phyloP scores from a whole-genome alignment of 2,888 invertebrate species.

The Agrochola lota region DNA sequence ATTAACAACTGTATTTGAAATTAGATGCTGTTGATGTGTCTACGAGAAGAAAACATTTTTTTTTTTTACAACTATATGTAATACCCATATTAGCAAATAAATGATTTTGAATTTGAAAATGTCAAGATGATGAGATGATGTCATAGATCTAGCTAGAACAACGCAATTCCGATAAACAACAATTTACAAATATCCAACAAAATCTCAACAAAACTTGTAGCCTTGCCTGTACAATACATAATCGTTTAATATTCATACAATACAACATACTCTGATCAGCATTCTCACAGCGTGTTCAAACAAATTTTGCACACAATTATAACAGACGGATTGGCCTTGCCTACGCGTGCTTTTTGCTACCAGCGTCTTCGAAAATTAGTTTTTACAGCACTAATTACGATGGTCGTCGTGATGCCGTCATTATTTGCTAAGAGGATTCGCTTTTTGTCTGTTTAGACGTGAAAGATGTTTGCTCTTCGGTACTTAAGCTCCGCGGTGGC shows the following conservation, averaged over 20 bases:
- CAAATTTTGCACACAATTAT: slow-evolving; percentile 54
- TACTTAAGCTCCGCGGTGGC: not conserved
- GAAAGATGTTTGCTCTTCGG: slow-evolving; percentile 39
- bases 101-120: too few species aligned
- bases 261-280: slow-evolving; percentile 40
- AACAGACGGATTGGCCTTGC: slow-evolving; percentile 64
- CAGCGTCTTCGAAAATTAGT: slow-evolving; percentile 64
- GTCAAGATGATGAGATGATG: not conserved
- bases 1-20: not conserved
- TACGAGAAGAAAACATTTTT: too few species aligned
- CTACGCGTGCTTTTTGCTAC: slow-evolving; percentile 68
- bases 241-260: slow-evolving; percentile 57
- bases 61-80: too few species aligned
- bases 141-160: not conserved
- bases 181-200: slow-evolving; percentile 7
- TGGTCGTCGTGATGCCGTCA: slow-evolving; percentile 60
- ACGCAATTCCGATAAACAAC: not conserved
- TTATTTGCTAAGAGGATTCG: slow-evolving; percentile 58
- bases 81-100: too few species aligned
- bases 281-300: slow-evolving; percentile 53
- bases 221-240: slow-evolving; percentile 46
- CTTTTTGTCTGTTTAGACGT: slow-evolving; percentile 53
- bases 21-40: not conserved
- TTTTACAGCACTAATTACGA: slow-evolving; percentile 70
- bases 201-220: slow-evolving; percentile 18